Conservation (phyloP, 2,113 vertebrate species). For the Bos javanicus region DNA sequence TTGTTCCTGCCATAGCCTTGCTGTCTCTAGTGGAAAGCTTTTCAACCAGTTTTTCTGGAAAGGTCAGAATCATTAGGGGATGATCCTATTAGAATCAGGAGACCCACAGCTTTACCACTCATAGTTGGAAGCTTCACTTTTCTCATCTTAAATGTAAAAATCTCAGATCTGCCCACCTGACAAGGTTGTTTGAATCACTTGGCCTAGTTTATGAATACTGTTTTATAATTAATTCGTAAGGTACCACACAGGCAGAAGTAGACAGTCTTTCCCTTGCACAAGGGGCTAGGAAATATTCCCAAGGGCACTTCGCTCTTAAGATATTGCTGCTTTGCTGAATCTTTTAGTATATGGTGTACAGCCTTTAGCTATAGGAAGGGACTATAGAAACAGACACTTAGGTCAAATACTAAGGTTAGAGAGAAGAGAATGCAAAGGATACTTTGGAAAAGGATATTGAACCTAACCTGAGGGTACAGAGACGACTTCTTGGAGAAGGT, state of each 20-base stretch:
- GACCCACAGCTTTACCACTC: neutral
- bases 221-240: neutral
- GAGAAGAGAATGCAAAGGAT: neutral
- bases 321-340: neutral
- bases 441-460: neutral
- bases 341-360: neutral
- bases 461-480: neutral
- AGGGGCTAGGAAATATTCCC: neutral
- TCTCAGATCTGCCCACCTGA: neutral
- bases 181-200: neutral
- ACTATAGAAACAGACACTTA: neutral
- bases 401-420: neutral
- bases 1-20: neutral
- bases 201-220: neutral
- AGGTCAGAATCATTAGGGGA: neutral
- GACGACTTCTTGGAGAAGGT: neutral
- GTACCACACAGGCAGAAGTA: neutral
- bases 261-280: neutral
- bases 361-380: neutral
- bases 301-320: neutral
- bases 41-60: neutral
- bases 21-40: neutral
- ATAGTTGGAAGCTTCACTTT: neutral
- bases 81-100: neutral
- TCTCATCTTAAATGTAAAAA: slow-evolving; percentile 21